A percentile compares a stretch with the other conserved stretches of the same genome.
Evolutionary conservation across 2,888 invertebrate genomes (phyloP).

Genomic region (Orthonevra nobilis): DNA sequence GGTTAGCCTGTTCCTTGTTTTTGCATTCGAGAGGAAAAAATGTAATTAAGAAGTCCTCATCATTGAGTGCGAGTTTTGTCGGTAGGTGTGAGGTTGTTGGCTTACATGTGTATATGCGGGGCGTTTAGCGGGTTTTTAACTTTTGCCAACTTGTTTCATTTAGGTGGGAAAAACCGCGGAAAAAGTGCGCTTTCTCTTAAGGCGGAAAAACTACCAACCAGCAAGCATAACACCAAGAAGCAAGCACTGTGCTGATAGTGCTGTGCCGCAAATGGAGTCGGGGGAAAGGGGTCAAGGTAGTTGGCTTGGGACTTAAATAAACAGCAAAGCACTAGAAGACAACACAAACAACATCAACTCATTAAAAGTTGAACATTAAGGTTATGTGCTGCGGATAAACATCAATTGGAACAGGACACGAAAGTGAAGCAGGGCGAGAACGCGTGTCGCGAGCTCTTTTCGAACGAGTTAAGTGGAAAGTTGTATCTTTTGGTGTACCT

Average conservation of each 20-base stretch:
- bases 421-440: not conserved
- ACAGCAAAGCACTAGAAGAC: too few species aligned
- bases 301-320: conserved; percentile 8
- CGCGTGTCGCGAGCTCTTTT: conserved; percentile 14
- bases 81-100: conserved; percentile 12
- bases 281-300: too few species aligned
- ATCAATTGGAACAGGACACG: conserved; percentile 40
- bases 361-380: conserved; percentile 69
- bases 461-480: conserved; percentile 39
- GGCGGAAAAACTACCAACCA: conserved; percentile 19
- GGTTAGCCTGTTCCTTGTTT: too few species aligned
- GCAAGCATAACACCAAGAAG: not conserved
- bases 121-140: conserved; percentile 30
- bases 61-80: conserved; percentile 53
- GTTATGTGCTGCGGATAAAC: conserved; percentile 63
- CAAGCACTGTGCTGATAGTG: conserved; percentile 11
- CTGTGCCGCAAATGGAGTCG: too few species aligned
- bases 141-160: conserved; percentile 56
- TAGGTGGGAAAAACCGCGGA: conserved; percentile 21
- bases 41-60: conserved; percentile 67
- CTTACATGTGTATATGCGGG: not conserved
- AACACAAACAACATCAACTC: too few species aligned
- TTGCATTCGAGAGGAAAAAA: conserved; percentile 36
- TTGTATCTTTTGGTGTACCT: not conserved
- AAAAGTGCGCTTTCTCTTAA: conserved; percentile 5